Evolutionary conservation across 2,888 invertebrate genomes (phyloP).

Genomic region (Drosophila phalerata): DNA sequence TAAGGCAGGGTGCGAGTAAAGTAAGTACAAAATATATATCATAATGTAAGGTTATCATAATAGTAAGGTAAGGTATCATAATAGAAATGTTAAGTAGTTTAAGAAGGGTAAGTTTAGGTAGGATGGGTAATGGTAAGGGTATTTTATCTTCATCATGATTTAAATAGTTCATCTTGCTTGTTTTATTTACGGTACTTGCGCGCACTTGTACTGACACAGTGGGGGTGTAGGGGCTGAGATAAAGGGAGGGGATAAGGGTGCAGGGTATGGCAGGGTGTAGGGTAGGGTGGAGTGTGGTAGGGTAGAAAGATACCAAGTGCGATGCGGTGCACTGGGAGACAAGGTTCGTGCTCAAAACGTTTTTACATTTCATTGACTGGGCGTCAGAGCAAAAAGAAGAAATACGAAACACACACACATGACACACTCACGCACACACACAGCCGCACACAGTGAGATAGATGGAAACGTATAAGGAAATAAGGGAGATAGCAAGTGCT

Average conservation of each 20-base stretch:
- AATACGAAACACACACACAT: slow-evolving; percentile 46
- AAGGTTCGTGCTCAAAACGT: slow-evolving; percentile 80
- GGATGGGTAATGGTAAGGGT: background rate
- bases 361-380: slow-evolving; percentile 77
- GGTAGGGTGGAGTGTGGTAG: background rate
- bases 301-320: background rate
- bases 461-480: slow-evolving; percentile 22
- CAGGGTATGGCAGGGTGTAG: too few species aligned
- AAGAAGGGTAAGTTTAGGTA: background rate
- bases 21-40: background rate
- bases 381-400: slow-evolving; percentile 48
- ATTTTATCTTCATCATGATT: background rate
- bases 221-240: background rate
- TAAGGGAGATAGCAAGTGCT: slow-evolving; percentile 27
- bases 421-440: slow-evolving; percentile 28
- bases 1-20: too few species aligned
- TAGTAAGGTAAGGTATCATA: background rate
- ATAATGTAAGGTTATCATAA: background rate
- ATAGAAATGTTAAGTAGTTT: background rate
- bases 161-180: slow-evolving; percentile 35
- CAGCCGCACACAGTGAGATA: slow-evolving; percentile 20
- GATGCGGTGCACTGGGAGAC: slow-evolving; percentile 38
- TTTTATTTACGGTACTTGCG: slow-evolving; percentile 75
- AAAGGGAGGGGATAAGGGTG: too few species aligned
- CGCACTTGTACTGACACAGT: slow-evolving; percentile 50